These are phyloP conservation scores for Danio aesculapii DNA, from an alignment of 2,797 vertebrate species.

Conservation along the genomic window DNA sequence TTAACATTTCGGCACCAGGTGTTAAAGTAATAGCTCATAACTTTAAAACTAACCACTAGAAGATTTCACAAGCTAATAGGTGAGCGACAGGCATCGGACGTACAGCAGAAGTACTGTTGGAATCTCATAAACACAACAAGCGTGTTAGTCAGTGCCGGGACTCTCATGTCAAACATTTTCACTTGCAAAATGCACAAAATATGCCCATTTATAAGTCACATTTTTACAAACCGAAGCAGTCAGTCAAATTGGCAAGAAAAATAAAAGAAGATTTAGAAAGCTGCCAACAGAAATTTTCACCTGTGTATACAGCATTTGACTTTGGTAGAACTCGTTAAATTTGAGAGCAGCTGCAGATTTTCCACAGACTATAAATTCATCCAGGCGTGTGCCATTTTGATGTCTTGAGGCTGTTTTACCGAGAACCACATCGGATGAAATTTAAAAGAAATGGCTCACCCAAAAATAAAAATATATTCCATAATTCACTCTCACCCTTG, in stretches of 20 bases:
- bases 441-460: neutral
- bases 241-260: constrained; percentile 24
- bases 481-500: too few species aligned
- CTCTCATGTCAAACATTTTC: constrained; percentile 35
- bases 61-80: constrained; percentile 42
- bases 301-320: constrained; percentile 56
- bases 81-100: constrained; percentile 8
- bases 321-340: constrained; percentile 55
- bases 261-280: neutral
- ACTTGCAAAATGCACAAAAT: constrained; percentile 31
- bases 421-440: constrained; percentile 35
- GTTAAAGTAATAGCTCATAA: constrained; percentile 51
- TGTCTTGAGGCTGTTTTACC: constrained; percentile 16
- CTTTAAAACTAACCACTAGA: constrained; percentile 21
- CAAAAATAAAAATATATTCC: too few species aligned
- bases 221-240: constrained; percentile 44
- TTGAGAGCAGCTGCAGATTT: constrained; percentile 48
- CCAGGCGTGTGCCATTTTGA: constrained; percentile 10
- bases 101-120: constrained; percentile 35
- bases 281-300: constrained; percentile 52
- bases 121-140: constrained; percentile 37
- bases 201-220: constrained; percentile 41
- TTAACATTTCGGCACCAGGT: constrained; percentile 57
- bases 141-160: constrained; percentile 7
- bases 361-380: constrained; percentile 57